Conservation (phyloP, 2,888 invertebrate species). For the Thymelicus acteon region DNA sequence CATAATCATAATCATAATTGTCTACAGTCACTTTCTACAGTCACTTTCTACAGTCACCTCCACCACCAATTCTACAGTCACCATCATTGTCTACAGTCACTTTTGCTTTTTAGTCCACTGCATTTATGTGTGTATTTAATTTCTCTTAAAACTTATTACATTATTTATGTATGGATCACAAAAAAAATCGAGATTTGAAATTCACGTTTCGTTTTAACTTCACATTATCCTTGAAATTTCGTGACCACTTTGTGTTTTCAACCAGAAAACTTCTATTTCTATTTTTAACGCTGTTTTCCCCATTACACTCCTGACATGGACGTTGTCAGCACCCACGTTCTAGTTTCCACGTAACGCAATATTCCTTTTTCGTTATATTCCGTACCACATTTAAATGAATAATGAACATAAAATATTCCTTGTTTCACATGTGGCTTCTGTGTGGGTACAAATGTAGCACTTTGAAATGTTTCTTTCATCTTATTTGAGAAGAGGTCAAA, state of each 20-base stretch:
- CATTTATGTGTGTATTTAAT: too few species aligned
- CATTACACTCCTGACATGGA: constrained; percentile 30
- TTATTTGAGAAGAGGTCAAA: too few species aligned
- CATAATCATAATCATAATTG: too few species aligned
- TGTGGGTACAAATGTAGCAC: too few species aligned
- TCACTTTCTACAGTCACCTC: too few species aligned
- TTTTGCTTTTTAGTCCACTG: too few species aligned
- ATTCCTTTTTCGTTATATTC: constrained; percentile 25
- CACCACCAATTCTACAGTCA: too few species aligned
- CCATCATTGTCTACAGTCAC: too few species aligned
- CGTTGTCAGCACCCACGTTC: constrained; percentile 24
- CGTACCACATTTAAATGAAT: constrained; percentile 5
- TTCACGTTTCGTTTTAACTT: constrained; percentile 15
- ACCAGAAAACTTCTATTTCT: constrained; percentile 37
- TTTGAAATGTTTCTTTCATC: too few species aligned
- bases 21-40: too few species aligned
- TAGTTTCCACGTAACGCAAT: constrained; percentile 28
- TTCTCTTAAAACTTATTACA: too few species aligned
- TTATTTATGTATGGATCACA: too few species aligned
- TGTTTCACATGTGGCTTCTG: neutral
- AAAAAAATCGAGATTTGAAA: constrained; percentile 12
- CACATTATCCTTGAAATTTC: constrained; percentile 32
- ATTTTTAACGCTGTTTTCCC: constrained; percentile 37
- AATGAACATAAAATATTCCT: constrained; percentile 8
- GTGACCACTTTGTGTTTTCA: constrained; percentile 32